Conservation (phyloP, 2,888 invertebrate genomes). For the Saturnia pavonia region DNA sequence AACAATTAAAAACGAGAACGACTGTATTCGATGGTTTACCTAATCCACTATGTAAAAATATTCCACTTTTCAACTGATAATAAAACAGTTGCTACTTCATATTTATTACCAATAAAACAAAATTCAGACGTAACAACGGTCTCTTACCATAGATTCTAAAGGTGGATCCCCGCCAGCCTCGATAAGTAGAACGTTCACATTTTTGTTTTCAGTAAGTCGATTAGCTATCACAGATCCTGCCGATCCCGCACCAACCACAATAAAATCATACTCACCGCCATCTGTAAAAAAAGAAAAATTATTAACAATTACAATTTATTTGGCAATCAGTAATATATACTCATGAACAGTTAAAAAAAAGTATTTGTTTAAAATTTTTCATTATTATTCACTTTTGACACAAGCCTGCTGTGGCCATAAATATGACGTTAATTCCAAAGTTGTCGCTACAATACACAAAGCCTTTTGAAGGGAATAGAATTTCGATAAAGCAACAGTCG, state of each 20-base stretch:
- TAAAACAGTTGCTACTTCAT: no score
- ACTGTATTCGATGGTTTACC: no score
- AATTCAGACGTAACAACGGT: not conserved
- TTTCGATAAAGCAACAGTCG: not conserved
- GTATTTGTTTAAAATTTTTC: no score
- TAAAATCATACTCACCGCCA: slow-evolving; percentile 71
- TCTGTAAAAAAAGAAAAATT: slow-evolving; percentile 12
- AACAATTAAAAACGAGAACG: no score
- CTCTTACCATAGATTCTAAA: slow-evolving; percentile 18
- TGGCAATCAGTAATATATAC: no score
- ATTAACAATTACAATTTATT: not conserved
- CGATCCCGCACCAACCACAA: slow-evolving; percentile 80
- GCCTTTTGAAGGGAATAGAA: not conserved
- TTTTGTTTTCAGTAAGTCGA: slow-evolving; percentile 69
- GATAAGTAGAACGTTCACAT: slow-evolving; percentile 58
- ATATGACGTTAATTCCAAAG: not conserved
- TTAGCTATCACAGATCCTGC: slow-evolving; percentile 82
- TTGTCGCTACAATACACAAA: slow-evolving; percentile 7
- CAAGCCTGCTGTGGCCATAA: slow-evolving; percentile 6
- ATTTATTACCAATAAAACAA: not conserved
- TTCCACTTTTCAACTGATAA: no score
- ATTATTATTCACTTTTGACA: not conserved
- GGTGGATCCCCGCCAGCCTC: slow-evolving; percentile 74
- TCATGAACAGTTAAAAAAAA: not conserved
- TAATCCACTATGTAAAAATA: no score